These are phyloP conservation scores for Montipora efflorescens DNA, from an alignment of 64 coral and sea anemone genomes.

Conservation along the genomic window DNA sequence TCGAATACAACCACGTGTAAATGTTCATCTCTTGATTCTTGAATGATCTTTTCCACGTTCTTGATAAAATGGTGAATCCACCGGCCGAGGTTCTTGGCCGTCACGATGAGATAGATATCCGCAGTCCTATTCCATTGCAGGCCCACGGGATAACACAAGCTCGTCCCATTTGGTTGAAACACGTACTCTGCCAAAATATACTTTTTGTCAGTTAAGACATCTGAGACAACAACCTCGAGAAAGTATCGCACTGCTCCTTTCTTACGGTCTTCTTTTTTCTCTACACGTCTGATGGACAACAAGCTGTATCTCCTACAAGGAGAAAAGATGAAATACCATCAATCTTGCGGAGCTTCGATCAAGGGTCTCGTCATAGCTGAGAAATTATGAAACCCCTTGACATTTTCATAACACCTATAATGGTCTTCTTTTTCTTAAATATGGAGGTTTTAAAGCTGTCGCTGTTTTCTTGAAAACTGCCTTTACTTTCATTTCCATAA, in stretches of 20 bases:
- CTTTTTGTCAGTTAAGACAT: not conserved
- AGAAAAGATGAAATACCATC: no score
- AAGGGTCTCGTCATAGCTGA: no score
- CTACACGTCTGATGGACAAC: conserved; percentile 4
- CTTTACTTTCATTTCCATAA: no score
- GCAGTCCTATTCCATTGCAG: conserved; percentile 76
- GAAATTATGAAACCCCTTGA: no score
- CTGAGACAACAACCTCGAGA: conserved; percentile 41
- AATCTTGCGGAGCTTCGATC: no score
- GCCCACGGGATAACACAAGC: conserved; percentile 62
- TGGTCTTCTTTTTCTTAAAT: no score
- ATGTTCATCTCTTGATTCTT: conserved; percentile 68
- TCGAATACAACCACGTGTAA: conserved; percentile 79
- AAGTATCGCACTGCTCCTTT: conserved; percentile 34
- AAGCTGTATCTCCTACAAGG: conserved; percentile 33
- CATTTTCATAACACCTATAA: no score
- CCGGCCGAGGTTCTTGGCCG: conserved; percentile 76
- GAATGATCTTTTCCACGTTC: conserved; percentile 37
- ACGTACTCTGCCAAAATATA: conserved; percentile 41
- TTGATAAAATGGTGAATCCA: conserved; percentile 58
- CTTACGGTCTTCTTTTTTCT: conserved; percentile 8
- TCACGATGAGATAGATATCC: conserved; percentile 84
- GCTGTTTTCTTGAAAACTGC: no score
- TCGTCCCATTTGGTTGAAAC: not conserved
- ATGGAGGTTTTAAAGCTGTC: no score